A percentile compares a stretch with the other conserved stretches of the same genome.
phyloP scores from a whole-genome alignment of 1,140 invertebrate species.

The Rhagoletis zephyria region DNA sequence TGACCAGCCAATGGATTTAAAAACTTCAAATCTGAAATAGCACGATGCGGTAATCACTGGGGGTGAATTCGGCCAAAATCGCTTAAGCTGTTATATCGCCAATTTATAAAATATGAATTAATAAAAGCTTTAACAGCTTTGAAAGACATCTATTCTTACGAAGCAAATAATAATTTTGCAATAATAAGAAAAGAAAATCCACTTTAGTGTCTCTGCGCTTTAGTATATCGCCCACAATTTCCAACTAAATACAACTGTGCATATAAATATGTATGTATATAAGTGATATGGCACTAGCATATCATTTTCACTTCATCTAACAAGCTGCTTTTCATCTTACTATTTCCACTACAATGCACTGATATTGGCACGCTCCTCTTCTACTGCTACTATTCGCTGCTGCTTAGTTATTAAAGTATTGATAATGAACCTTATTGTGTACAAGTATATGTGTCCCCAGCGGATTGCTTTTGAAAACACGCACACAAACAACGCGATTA shows the following conservation, averaged over 20 bases:
- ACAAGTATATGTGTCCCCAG: background rate
- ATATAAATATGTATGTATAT: background rate
- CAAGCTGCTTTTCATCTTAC: slow-evolving; percentile 17
- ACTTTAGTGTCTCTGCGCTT: too few species aligned
- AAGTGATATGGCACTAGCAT: background rate
- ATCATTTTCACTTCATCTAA: slow-evolving; percentile 37
- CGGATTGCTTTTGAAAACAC: background rate
- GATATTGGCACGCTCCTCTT: slow-evolving; percentile 3
- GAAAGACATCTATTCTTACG: too few species aligned
- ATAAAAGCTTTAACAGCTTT: too few species aligned
- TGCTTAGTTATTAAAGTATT: background rate
- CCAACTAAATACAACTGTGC: background rate
- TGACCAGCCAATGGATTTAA: too few species aligned
- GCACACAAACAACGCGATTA: background rate
- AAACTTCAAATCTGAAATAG: too few species aligned
- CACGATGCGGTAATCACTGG: too few species aligned
- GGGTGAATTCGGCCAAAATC: too few species aligned
- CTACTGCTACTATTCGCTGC: background rate
- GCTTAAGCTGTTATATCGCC: too few species aligned
- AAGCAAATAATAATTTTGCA: too few species aligned
- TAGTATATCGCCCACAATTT: too few species aligned
- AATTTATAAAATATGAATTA: too few species aligned
- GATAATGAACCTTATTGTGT: slow-evolving; percentile 21
- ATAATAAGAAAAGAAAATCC: too few species aligned
- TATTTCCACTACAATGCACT: slow-evolving; percentile 31